Percentiles rank a stretch among this genome's conserved stretches.
phyloP scores from a whole-genome alignment of 2,113 vertebrate species.

The Microtus ochrogaster region DNA sequence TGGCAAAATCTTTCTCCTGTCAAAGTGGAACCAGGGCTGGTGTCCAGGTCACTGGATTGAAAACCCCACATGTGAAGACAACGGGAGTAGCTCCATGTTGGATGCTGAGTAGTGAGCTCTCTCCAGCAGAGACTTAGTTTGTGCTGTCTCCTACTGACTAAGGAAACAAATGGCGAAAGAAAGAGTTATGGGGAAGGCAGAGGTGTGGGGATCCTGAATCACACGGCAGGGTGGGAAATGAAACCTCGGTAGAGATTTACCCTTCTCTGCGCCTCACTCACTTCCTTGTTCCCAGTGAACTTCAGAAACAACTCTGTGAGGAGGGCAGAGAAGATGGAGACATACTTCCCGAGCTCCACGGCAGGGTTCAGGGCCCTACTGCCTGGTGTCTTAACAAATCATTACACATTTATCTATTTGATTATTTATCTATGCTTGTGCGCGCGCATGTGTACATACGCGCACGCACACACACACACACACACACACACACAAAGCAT shows the following conservation, averaged over 20 bases:
- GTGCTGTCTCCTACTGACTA: background rate
- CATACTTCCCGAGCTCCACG: background rate
- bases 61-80: background rate
- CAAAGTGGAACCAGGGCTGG: background rate
- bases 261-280: background rate
- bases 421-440: too few species aligned
- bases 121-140: background rate
- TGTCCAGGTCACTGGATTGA: background rate
- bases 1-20: background rate
- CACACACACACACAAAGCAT: background rate
- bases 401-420: too few species aligned
- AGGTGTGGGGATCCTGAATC: background rate
- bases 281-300: too few species aligned
- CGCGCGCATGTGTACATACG: fast-evolving
- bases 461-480: fast-evolving
- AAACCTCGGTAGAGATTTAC: background rate
- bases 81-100: background rate
- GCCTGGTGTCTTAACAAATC: background rate
- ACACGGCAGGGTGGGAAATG: background rate
- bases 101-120: background rate
- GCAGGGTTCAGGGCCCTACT: background rate
- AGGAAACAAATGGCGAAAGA: background rate
- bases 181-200: background rate
- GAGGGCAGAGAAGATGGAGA: background rate
- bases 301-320: background rate